Evolutionary conservation across 2,113 vertebrate genomes (phyloP).

Genomic region (Indri indri): DNA sequence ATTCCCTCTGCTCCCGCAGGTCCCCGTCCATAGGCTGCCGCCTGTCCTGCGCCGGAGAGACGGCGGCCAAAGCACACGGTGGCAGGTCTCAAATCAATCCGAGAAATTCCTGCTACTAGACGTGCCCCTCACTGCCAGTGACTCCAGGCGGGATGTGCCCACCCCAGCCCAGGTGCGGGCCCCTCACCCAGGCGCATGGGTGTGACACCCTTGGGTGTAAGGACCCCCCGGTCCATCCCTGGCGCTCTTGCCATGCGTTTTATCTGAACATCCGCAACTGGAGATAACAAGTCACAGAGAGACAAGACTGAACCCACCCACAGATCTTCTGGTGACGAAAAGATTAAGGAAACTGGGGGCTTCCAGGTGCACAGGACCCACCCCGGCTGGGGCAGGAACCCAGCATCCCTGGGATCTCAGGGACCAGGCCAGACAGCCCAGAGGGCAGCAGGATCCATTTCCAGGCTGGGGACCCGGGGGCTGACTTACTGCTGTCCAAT

Average conservation of each 20-base stretch:
- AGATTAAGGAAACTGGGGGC: neutral
- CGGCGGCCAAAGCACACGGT: fast-evolving
- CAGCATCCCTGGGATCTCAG: neutral
- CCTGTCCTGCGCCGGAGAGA: fast-evolving
- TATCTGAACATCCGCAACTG: neutral
- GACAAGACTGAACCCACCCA: neutral
- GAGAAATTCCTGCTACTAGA: neutral
- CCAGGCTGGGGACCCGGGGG: fast-evolving
- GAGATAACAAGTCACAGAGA: too few relatives aligned
- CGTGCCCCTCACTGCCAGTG: neutral
- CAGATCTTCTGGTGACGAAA: neutral
- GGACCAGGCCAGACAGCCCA: fast-evolving
- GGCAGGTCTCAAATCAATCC: neutral
- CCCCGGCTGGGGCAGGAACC: fast-evolving
- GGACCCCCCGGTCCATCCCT: too few relatives aligned
- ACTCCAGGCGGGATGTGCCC: fast-evolving
- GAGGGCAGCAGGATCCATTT: fast-evolving
- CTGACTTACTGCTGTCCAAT: neutral
- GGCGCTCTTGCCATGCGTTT: neutral
- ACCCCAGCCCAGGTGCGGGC: too few relatives aligned
- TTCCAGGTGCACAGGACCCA: neutral
- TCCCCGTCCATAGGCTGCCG: fast-evolving
- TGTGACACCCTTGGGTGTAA: neutral
- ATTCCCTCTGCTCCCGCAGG: fast-evolving
- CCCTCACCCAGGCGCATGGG: neutral